These are phyloP conservation scores for Lanius collurio DNA, from an alignment of 2,113 vertebrate species.

Conservation along the genomic window DNA sequence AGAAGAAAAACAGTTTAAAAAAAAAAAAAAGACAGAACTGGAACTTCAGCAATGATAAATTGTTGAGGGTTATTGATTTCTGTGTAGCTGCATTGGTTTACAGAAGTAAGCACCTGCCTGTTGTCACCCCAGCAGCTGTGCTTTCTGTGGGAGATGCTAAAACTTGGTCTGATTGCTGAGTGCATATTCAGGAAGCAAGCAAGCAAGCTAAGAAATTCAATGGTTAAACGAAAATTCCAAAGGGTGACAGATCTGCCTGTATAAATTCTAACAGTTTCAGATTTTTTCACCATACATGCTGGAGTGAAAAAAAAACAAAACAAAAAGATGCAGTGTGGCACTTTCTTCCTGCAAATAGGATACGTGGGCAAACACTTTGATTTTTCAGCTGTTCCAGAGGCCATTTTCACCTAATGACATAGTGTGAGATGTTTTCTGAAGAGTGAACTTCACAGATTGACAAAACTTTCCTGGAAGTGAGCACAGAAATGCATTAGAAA, in stretches of 20 bases:
- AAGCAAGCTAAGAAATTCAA: neutral
- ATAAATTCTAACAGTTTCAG: neutral
- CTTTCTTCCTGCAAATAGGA: neutral
- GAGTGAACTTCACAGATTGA: neutral
- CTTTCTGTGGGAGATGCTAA: neutral
- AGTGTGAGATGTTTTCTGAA: neutral
- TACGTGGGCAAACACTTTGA: neutral
- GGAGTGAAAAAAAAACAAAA: neutral
- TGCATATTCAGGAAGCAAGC: neutral
- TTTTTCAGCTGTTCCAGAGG: neutral
- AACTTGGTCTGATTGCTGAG: neutral
- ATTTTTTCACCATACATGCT: neutral
- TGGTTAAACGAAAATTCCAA: neutral
- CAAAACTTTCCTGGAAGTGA: slow-evolving; percentile 30
- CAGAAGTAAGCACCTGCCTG: neutral
- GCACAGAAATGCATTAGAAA: neutral
- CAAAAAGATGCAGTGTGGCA: neutral
- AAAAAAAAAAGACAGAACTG: neutral
- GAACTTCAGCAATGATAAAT: neutral
- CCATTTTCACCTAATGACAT: neutral
- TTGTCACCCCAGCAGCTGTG: neutral
- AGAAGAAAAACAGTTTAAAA: neutral
- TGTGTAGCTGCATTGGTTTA: neutral
- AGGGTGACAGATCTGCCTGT: neutral
- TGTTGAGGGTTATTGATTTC: slow-evolving; percentile 3